Conservation (phyloP, 2,888 invertebrate genomes). For the Meandrusa payeni region DNA sequence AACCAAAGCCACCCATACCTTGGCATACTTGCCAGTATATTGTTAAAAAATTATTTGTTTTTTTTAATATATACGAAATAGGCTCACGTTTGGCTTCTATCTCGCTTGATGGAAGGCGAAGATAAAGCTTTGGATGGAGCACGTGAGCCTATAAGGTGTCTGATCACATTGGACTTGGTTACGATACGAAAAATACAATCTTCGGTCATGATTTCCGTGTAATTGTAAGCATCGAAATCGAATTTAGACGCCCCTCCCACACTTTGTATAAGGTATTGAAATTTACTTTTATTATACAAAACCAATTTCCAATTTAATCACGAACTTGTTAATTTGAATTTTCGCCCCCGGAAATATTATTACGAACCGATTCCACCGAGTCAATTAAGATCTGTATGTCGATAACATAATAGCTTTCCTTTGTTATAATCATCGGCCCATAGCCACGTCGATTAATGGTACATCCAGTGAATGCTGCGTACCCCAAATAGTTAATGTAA, state of each 20-base stretch:
- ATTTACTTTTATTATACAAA: slow-evolving; percentile 9
- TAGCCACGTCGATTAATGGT: slow-evolving; percentile 12
- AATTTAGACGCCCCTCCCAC: background rate
- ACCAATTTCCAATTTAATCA: slow-evolving; percentile 17
- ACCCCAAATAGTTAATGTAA: background rate
- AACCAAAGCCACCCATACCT: no score
- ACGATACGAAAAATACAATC: background rate
- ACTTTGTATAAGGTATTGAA: slow-evolving; percentile 5
- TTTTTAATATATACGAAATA: no score
- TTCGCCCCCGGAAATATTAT: slow-evolving; percentile 22
- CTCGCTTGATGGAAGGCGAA: no score
- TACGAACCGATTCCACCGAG: slow-evolving; percentile 13
- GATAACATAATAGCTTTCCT: slow-evolving; percentile 27
- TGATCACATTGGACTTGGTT: no score
- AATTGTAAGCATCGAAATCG: background rate
- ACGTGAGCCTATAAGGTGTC: no score
- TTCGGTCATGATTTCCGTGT: background rate
- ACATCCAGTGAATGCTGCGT: background rate
- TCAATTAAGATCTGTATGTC: slow-evolving; percentile 27
- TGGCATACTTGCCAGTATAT: no score
- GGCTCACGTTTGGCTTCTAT: no score
- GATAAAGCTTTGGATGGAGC: no score
- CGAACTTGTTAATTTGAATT: slow-evolving; percentile 19
- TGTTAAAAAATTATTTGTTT: no score
- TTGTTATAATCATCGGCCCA: slow-evolving; percentile 24